Percentiles rank a stretch among this genome's conserved stretches.
Conservation (phyloP, 2,113 vertebrate genomes). For the Odocoileus virginianus region DNA sequence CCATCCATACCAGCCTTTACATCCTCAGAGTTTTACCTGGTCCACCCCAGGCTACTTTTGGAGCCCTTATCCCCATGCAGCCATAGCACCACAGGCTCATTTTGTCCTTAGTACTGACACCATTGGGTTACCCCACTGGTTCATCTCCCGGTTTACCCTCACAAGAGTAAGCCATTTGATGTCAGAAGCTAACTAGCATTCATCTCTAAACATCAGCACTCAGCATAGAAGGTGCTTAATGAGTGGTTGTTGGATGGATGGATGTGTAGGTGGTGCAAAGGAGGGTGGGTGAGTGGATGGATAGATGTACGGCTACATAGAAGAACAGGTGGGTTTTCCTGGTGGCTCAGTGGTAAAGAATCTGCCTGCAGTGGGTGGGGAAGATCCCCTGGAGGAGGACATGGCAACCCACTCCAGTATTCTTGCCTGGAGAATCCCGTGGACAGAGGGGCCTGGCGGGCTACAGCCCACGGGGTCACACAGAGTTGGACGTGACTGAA, state of each 20-base stretch:
- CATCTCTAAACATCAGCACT: neutral
- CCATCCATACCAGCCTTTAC: neutral
- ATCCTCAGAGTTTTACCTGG: neutral
- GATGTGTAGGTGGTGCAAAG: too few species aligned
- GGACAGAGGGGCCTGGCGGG: neutral
- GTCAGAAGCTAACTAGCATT: neutral
- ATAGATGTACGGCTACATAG: neutral
- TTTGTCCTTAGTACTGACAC: neutral
- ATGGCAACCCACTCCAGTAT: neutral
- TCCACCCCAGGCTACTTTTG: too few species aligned
- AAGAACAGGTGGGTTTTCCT: neutral
- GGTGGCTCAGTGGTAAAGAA: neutral
- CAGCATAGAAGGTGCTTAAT: neutral
- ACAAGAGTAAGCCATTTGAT: neutral
- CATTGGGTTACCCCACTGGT: neutral
- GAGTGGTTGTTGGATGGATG: too few species aligned
- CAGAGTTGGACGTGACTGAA: accelerated
- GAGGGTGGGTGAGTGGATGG: too few species aligned
- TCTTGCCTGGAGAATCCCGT: neutral
- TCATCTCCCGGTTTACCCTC: neutral
- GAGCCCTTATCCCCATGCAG: neutral
- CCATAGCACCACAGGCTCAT: neutral
- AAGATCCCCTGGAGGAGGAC: neutral
- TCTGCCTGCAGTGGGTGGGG: neutral
- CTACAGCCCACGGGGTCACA: neutral